A percentile compares a stretch with the other conserved stretches of the same genome.
Evolutionary conservation across 2,797 vertebrate genomes (phyloP).

Genomic region (Australoheros facetus): DNA sequence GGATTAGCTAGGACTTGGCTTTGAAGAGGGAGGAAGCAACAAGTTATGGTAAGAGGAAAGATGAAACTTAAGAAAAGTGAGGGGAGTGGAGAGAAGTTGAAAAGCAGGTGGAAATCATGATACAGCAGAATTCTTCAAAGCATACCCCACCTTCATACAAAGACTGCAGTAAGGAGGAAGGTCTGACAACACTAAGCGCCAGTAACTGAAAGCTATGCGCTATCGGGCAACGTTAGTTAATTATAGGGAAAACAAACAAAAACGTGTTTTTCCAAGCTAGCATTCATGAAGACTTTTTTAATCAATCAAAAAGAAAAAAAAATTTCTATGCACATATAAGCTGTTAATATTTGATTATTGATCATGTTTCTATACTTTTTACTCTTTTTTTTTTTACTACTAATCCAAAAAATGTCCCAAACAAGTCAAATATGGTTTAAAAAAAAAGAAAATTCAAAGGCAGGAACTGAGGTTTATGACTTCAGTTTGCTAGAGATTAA

Average conservation of each 20-base stretch:
- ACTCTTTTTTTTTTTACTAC: neutral
- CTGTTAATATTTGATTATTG: neutral
- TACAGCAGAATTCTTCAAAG: neutral
- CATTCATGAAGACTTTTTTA: neutral
- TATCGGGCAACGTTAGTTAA: neutral
- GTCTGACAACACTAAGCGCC: neutral
- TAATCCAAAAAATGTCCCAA: neutral
- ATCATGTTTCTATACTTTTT: neutral
- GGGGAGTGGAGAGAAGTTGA: slow-evolving; percentile 11
- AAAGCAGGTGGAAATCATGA: slow-evolving; percentile 13
- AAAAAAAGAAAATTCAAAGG: neutral
- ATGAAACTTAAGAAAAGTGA: slow-evolving; percentile 21
- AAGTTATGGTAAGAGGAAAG: neutral
- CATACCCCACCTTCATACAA: neutral
- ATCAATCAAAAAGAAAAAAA: too few species aligned
- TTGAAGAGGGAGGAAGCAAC: slow-evolving; percentile 32
- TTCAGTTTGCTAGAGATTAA: neutral
- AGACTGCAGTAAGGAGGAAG: neutral
- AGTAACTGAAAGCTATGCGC: neutral
- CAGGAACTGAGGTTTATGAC: neutral
- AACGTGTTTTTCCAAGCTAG: neutral
- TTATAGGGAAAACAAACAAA: neutral
- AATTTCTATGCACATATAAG: neutral
- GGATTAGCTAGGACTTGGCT: slow-evolving; percentile 37
- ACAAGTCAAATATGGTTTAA: neutral